phyloP scores from a whole-genome alignment of 2,888 invertebrate species.

The Euzetes globulus region DNA sequence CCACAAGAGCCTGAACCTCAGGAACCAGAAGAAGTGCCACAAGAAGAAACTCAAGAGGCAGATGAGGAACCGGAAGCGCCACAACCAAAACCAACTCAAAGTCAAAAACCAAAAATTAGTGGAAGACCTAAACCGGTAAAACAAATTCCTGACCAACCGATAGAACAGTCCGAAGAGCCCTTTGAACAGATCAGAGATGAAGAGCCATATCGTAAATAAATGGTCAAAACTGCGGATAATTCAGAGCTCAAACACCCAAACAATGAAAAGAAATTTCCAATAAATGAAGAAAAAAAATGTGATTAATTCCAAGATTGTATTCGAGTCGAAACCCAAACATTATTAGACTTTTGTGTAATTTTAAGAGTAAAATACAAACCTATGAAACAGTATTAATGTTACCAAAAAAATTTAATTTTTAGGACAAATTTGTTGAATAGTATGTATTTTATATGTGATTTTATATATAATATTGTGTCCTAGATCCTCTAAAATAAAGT shows the following conservation, averaged over 20 bases:
- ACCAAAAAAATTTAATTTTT: too few relatives aligned
- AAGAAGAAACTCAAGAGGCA: neutral
- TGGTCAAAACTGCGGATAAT: neutral
- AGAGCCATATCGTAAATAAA: neutral
- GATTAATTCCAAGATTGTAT: too few relatives aligned
- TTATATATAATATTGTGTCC: too few relatives aligned
- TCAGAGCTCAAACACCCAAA: neutral
- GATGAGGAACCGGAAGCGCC: neutral
- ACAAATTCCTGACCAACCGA: neutral
- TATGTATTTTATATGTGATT: too few relatives aligned
- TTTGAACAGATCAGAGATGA: neutral
- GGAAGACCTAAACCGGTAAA: neutral
- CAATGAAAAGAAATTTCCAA: neutral
- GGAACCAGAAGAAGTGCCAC: neutral
- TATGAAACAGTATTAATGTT: too few relatives aligned
- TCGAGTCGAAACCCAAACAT: too few relatives aligned
- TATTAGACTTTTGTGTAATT: too few relatives aligned
- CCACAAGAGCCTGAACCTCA: neutral
- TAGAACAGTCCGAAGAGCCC: neutral
- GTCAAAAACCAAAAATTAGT: neutral
- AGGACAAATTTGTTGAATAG: too few relatives aligned
- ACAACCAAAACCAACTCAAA: neutral
- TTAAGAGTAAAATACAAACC: too few relatives aligned
- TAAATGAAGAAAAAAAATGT: too few relatives aligned
- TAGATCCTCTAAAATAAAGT: too few relatives aligned